Percentiles rank a stretch among this genome's conserved stretches.
phyloP scores from a whole-genome alignment of 2,113 vertebrate species.

The Ceuthmochares aereus region DNA sequence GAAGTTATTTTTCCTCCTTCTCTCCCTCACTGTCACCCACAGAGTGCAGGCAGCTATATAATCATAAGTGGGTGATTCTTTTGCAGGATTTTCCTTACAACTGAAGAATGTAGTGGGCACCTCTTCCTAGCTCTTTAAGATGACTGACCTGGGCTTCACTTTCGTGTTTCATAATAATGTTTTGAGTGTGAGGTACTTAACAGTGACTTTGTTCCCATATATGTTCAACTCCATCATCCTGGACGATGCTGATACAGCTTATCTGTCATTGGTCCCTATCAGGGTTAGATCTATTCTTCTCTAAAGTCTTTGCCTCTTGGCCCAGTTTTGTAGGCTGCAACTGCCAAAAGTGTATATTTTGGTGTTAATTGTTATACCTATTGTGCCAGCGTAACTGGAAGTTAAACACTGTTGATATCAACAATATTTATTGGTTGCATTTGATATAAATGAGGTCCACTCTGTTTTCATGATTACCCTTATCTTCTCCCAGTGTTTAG shows the following conservation, averaged over 20 bases:
- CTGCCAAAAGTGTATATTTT: not conserved
- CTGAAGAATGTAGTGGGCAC: not conserved
- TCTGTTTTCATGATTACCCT: not conserved
- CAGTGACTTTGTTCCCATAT: not conserved
- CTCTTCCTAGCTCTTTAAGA: not conserved
- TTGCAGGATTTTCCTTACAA: not conserved
- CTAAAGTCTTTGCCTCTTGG: not conserved
- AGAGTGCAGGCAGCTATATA: not conserved
- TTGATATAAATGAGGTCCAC: not conserved
- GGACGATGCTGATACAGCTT: not conserved
- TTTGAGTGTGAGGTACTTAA: not conserved
- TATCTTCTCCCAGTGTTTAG: not conserved
- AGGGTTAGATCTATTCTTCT: not conserved
- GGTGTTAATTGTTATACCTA: not conserved
- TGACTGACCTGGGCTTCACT: not conserved
- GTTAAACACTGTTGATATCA: not conserved
- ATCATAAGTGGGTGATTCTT: not conserved
- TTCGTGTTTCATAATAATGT: not conserved
- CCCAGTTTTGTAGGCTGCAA: not conserved
- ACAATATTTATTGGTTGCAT: too few relatives aligned
- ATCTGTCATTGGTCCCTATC: not conserved
- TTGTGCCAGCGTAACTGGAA: not conserved
- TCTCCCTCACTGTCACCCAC: not conserved
- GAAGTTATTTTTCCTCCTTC: not conserved
- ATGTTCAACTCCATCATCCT: not conserved